Percentiles rank a stretch among this genome's conserved stretches.
Conservation (phyloP, 2,888 invertebrate genomes). For the Parthenolecanium corni region DNA sequence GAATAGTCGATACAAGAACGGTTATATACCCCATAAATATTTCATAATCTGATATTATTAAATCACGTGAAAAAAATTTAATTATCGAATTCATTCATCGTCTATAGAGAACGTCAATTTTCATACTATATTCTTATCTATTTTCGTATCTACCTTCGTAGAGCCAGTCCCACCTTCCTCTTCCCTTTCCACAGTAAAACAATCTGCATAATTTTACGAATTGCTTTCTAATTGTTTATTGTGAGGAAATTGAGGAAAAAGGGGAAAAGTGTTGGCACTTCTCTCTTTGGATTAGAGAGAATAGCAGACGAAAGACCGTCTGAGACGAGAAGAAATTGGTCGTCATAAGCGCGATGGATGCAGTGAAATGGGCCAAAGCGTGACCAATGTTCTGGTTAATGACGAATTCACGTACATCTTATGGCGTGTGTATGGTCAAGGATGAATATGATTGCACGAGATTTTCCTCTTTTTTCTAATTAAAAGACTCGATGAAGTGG, state of each 20-base stretch:
- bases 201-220: constrained; percentile 3
- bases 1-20: no score
- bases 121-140: no score
- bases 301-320: constrained; percentile 2
- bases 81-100: no score
- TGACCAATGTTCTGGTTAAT: constrained; percentile 21
- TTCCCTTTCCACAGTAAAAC: no score
- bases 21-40: no score
- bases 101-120: no score
- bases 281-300: neutral
- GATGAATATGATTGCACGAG: constrained; percentile 13
- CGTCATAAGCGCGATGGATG: neutral
- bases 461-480: neutral
- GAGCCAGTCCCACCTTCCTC: no score
- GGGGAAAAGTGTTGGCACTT: no score
- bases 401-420: neutral
- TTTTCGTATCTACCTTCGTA: no score
- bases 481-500: no score
- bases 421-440: constrained; percentile 8
- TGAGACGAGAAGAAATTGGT: neutral
- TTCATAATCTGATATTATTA: no score
- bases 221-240: constrained; percentile 16
- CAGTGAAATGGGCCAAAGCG: constrained; percentile 22
- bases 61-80: no score
- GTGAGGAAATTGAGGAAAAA: neutral